Evolutionary conservation across 2,797 vertebrate species (phyloP).

Genomic region (Clarias platycephalus): DNA sequence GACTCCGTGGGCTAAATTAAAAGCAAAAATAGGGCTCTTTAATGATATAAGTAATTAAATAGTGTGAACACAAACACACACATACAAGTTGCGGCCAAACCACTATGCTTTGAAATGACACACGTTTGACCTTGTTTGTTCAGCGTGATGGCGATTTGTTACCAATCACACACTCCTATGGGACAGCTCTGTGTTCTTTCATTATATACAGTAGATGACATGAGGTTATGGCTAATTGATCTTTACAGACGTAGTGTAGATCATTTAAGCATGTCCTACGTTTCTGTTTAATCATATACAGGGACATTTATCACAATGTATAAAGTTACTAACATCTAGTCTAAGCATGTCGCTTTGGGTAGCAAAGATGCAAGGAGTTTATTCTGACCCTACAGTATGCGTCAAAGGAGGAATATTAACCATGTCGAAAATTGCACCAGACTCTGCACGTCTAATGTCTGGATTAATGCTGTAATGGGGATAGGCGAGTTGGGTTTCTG

Average conservation of each 20-base stretch:
- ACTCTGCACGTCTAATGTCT: slow-evolving; percentile 5
- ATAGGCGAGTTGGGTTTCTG: not conserved
- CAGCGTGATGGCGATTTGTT: not conserved
- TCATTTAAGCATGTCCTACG: not conserved
- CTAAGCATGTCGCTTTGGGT: too few relatives aligned
- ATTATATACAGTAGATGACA: not conserved
- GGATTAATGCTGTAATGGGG: slow-evolving; percentile 45
- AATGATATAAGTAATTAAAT: slow-evolving; percentile 50
- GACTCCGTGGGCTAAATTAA: slow-evolving; percentile 30
- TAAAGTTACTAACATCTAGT: not conserved
- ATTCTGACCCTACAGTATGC: not conserved
- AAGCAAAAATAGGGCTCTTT: slow-evolving; percentile 42
- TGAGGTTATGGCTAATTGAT: not conserved
- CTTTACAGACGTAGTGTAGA: too few relatives aligned
- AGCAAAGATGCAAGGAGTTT: not conserved
- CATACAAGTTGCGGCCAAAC: slow-evolving; percentile 7
- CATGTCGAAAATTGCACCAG: slow-evolving; percentile 18
- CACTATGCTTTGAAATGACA: not conserved
- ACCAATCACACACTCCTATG: not conserved
- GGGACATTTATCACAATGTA: not conserved
- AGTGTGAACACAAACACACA: not conserved
- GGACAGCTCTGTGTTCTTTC: not conserved
- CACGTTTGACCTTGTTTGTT: not conserved
- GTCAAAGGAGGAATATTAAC: slow-evolving; percentile 8
- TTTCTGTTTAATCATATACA: not conserved